Evolutionary conservation across 1,140 invertebrate species (phyloP).

Genomic region (Spodoptera litura): DNA sequence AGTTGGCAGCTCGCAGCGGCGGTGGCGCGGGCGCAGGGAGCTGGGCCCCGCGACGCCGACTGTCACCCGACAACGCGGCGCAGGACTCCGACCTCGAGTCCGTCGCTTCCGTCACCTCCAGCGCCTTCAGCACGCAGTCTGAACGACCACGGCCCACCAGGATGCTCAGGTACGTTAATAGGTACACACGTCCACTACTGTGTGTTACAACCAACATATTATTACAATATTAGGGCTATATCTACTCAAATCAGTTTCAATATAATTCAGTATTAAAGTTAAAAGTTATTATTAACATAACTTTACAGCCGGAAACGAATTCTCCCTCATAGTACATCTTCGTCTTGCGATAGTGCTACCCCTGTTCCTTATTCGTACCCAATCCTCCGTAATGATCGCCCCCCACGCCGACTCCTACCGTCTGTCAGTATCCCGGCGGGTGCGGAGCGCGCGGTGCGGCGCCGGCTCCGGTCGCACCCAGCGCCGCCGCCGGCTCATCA

Average conservation of each 20-base stretch:
- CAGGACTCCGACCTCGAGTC: constrained; percentile 96
- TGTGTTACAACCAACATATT: background rate
- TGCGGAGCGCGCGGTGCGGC: constrained; percentile 53
- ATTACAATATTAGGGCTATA: background rate
- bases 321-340: constrained; percentile 62
- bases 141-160: constrained; percentile 92
- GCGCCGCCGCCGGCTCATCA: constrained; percentile 23
- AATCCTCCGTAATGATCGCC: constrained; percentile 41
- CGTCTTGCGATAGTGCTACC: constrained; percentile 66
- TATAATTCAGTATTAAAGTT: background rate
- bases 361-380: constrained; percentile 41
- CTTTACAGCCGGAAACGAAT: constrained; percentile 64
- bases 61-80: constrained; percentile 91
- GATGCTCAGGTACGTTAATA: constrained; percentile 77
- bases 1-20: constrained; percentile 88
- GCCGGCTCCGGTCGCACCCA: constrained; percentile 34
- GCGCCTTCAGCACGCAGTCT: constrained; percentile 96
- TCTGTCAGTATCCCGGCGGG: constrained; percentile 48
- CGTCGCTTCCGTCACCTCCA: constrained; percentile 94
- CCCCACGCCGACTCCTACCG: constrained; percentile 53
- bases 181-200: background rate
- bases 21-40: constrained; percentile 70
- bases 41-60: constrained; percentile 71
- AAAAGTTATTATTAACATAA: constrained; percentile 43
- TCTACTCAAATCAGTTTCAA: background rate